Conservation (phyloP, 2,113 vertebrate species). For the Felis catus region F.catus_Fca126_mat1.0 CM031417.1:69653501-69654000, state of each 20-base stretch:
- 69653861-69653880: neutral
- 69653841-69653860: neutral
- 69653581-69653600: neutral
- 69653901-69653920: neutral
- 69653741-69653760: neutral
- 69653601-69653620: neutral
- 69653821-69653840: neutral
- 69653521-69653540: neutral
- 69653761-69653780: neutral
- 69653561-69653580: neutral
- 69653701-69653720: neutral
- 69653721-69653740: neutral
- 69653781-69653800: neutral
- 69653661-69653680: neutral
- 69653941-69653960: neutral
- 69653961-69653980: neutral
- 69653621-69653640: neutral
- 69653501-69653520: too few species aligned
- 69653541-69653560: neutral
- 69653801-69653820: neutral
- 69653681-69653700: neutral
- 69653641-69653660: neutral
- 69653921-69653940: neutral
- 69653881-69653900: neutral
- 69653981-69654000: neutral